Percentiles rank a stretch among this genome's conserved stretches.
Evolutionary conservation across 92 coral and sea anemone species (phyloP).

Genomic region (Micromussa lordhowensis): DNA sequence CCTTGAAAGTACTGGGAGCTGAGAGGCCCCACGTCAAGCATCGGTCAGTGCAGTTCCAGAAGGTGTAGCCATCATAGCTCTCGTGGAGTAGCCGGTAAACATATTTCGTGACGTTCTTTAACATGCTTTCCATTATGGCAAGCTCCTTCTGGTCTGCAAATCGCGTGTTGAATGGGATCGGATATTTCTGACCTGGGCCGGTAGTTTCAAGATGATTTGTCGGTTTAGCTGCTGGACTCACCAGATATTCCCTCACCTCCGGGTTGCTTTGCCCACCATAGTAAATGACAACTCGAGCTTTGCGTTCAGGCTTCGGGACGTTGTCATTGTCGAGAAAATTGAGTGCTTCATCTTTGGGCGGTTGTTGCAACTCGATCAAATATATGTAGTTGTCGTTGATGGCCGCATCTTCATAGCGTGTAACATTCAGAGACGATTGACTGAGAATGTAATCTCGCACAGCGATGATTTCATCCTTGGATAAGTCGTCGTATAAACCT

Average conservation of each 20-base stretch:
- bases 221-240: slow-evolving; percentile 70
- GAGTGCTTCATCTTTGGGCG: slow-evolving; percentile 68
- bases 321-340: slow-evolving; percentile 52
- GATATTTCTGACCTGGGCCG: slow-evolving; percentile 56
- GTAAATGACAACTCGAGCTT: slow-evolving; percentile 66
- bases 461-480: slow-evolving; percentile 70
- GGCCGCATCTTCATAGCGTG: slow-evolving; percentile 60
- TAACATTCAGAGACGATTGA: slow-evolving; percentile 60
- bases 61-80: slow-evolving; percentile 71
- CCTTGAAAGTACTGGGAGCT: slow-evolving; percentile 47
- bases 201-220: slow-evolving; percentile 17
- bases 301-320: slow-evolving; percentile 63
- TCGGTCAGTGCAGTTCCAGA: slow-evolving; percentile 56
- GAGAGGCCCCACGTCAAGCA: slow-evolving; percentile 46
- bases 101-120: slow-evolving; percentile 38
- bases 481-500: slow-evolving; percentile 74
- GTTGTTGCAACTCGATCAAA: slow-evolving; percentile 73
- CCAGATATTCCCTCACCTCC: slow-evolving; percentile 64
- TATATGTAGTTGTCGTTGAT: slow-evolving; percentile 65
- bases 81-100: slow-evolving; percentile 42
- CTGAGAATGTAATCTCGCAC: slow-evolving; percentile 72
- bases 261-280: slow-evolving; percentile 65
- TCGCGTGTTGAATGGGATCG: slow-evolving; percentile 67
- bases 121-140: slow-evolving; percentile 4
- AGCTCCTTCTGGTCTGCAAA: slow-evolving; percentile 16